A percentile compares a stretch with the other conserved stretches of the same genome.
phyloP scores from a whole-genome alignment of 1,140 invertebrate species.

The Pseudoatta argentina region DNA sequence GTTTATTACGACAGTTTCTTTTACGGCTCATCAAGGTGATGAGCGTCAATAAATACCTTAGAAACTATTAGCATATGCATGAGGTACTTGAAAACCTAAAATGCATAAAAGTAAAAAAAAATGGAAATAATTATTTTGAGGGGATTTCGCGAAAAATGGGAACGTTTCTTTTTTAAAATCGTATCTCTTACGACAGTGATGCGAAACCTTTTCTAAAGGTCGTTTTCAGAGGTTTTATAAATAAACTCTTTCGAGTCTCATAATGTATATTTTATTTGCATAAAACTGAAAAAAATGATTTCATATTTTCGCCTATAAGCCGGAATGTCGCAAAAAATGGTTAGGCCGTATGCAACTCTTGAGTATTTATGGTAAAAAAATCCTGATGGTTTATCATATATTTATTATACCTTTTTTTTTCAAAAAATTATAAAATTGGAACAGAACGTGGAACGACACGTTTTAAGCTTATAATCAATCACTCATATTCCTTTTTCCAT shows the following conservation, averaged over 20 bases:
- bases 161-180: neutral
- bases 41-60: conserved; percentile 33
- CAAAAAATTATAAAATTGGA: no score
- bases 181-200: neutral
- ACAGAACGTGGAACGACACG: neutral
- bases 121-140: neutral
- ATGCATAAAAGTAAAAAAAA: neutral
- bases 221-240: no score
- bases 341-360: no score
- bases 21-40: neutral
- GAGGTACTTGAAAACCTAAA: conserved; percentile 26
- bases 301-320: no score
- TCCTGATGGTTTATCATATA: no score
- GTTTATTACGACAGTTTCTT: conserved; percentile 26
- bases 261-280: no score
- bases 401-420: no score
- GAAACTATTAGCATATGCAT: conserved; percentile 41
- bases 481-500: neutral
- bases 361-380: no score
- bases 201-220: neutral
- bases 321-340: no score
- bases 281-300: no score
- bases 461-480: neutral
- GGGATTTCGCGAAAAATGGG: neutral
- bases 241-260: no score